Evolutionary conservation across 2,797 vertebrate genomes (phyloP), one percentile per base, ranked within the genome.

Genomic region (Dallia pectoralis): DNA sequence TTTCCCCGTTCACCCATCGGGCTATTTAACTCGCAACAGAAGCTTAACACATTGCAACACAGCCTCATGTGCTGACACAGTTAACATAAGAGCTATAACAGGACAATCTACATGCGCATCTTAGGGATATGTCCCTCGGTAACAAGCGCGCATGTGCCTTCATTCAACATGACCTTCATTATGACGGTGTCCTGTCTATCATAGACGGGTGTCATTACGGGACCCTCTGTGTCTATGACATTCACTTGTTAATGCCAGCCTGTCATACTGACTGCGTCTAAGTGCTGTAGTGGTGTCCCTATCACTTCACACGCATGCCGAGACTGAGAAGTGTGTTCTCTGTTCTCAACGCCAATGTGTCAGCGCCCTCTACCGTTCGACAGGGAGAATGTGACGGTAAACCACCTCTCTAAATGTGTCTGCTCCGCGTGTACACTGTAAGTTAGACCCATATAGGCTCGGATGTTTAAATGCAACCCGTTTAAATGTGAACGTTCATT

Each of bases 251-350:
- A 89, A 78, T 86, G 77, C 83, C 82, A 14, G 30, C 48, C 64
- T 73, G 56, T 73, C 72, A 29, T 49, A 36, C 27, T n/a, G 48
- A 56, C 49, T 44, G 49, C 29, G 72, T 32, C 65, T 49, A 32
- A 5, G 8, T 18, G 30, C 72, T 6, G 27, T 32, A 11, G 19
- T 16, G 47, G 19, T 16, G 47, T 61, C 78, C 71, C 73, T 0
- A 48, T 73, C 82, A 74, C 78, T 82, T 87, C 82, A 85, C 87
- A 87, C 86, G 68, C 88, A 84, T 32, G 79, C 81, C 4, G 89
- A 0, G 84, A 76, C 80, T 80, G 85, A 87, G 83, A 86, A 87
- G 81, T 78, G 82, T 79, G 70, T 81, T 76, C 77, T 80, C 82
- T 73, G 77, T 80, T 16, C 66, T 40, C 74, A 80, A 74, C 51